Evolutionary conservation across 1,140 invertebrate genomes (phyloP).

Genomic region (Drosophila pseudoananassae): DNA sequence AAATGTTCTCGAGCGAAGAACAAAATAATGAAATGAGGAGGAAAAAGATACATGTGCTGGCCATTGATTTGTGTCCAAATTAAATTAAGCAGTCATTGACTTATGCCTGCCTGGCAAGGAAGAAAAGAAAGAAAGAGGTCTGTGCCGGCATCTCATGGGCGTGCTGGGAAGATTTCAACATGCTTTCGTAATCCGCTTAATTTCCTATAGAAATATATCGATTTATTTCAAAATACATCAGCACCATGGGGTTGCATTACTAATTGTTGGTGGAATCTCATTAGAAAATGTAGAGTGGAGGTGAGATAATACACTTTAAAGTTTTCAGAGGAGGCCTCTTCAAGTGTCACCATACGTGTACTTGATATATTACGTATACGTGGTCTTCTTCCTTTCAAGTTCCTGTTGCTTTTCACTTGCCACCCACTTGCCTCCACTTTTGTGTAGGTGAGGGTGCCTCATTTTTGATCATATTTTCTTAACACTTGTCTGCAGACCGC

Average conservation of each 20-base stretch:
- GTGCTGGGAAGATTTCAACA: slow-evolving; percentile 36
- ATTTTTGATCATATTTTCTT: slow-evolving; percentile 46
- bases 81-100: slow-evolving; percentile 82
- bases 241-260: slow-evolving; percentile 9
- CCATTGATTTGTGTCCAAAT: slow-evolving; percentile 75
- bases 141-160: slow-evolving; percentile 23
- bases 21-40: not conserved
- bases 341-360: no score
- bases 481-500: slow-evolving; percentile 51
- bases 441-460: slow-evolving; percentile 12
- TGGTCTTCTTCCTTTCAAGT: not conserved
- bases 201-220: slow-evolving; percentile 21
- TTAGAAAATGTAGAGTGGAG: slow-evolving; percentile 21
- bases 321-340: no score
- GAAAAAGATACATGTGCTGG: slow-evolving; percentile 44
- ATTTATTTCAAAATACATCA: slow-evolving; percentile 18
- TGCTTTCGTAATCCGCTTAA: slow-evolving; percentile 34
- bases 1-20: slow-evolving; percentile 3
- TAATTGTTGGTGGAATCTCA: slow-evolving; percentile 7
- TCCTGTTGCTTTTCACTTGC: not conserved
- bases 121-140: slow-evolving; percentile 9
- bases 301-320: not conserved
- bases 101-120: slow-evolving; percentile 28
- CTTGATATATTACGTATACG: slow-evolving; percentile 2
- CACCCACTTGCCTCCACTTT: not conserved